A percentile compares a stretch with the other conserved stretches of the same genome.
Conservation (phyloP, 2,113 vertebrate genomes). For the Azemiops feae region DNA sequence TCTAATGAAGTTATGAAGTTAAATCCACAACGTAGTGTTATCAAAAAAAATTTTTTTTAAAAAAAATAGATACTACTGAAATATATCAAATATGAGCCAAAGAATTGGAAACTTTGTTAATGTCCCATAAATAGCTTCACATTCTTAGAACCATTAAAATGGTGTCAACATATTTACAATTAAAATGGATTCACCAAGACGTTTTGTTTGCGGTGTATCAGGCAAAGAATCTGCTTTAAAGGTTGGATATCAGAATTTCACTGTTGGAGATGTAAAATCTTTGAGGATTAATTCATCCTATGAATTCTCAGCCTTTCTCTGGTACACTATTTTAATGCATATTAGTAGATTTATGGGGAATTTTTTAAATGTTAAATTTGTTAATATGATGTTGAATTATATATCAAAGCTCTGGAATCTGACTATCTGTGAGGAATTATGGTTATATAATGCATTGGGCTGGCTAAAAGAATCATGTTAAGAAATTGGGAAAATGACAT, state of each 20-base stretch:
- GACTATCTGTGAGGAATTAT: background rate
- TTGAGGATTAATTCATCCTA: background rate
- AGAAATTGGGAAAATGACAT: background rate
- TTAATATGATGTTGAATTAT: background rate
- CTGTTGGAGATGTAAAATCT: background rate
- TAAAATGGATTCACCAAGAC: background rate
- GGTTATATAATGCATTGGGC: background rate
- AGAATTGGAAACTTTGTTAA: background rate
- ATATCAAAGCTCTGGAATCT: background rate
- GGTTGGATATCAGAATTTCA: background rate
- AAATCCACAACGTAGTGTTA: background rate
- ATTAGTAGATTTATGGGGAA: background rate
- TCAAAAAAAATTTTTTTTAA: background rate
- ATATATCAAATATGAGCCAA: background rate
- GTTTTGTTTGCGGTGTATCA: background rate
- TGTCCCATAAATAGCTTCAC: background rate
- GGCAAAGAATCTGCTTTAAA: background rate
- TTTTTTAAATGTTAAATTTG: background rate
- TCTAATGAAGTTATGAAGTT: background rate
- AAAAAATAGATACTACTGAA: background rate
- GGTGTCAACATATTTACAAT: background rate
- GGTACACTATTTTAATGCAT: background rate
- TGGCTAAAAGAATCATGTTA: background rate
- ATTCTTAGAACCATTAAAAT: background rate
- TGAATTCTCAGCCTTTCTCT: background rate